phyloP scores from a whole-genome alignment of 2,888 invertebrate species.

The Gastrophysa polygoni region DNA sequence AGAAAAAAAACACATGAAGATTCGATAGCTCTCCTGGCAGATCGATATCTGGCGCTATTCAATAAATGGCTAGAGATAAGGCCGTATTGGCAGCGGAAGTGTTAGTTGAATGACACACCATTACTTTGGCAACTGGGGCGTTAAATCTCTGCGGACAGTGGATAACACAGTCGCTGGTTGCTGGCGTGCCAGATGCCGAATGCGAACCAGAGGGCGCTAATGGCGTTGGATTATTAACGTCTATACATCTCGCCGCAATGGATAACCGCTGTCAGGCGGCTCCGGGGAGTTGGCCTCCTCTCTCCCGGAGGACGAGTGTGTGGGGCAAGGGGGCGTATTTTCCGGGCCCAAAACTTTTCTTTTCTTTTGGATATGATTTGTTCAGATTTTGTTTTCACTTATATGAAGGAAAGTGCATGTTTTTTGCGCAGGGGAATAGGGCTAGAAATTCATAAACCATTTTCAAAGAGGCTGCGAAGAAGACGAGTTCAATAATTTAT shows the following conservation, averaged over 20 bases:
- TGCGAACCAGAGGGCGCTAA: slow-evolving; percentile 51
- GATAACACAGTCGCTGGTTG: slow-evolving; percentile 36
- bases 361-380: not conserved
- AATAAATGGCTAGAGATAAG: slow-evolving; percentile 41
- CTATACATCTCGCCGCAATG: slow-evolving; percentile 55
- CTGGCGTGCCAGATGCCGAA: slow-evolving; percentile 43
- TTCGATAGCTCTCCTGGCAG: not conserved
- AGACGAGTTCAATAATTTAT: too few relatives aligned
- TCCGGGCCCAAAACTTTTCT: not conserved
- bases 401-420: not conserved
- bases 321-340: slow-evolving; percentile 1
- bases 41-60: slow-evolving; percentile 23
- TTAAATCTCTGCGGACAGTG: slow-evolving; percentile 51
- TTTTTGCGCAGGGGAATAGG: too few relatives aligned
- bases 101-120: slow-evolving; percentile 43
- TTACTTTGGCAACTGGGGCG: slow-evolving; percentile 43
- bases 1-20: not conserved
- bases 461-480: too few relatives aligned
- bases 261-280: slow-evolving; percentile 57
- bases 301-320: slow-evolving; percentile 33
- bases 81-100: slow-evolving; percentile 39
- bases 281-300: slow-evolving; percentile 39
- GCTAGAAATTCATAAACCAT: too few relatives aligned
- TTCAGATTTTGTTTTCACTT: slow-evolving; percentile 1
- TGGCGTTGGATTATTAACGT: slow-evolving; percentile 60